Percentiles rank a stretch among this genome's conserved stretches.
Evolutionary conservation across 2,797 vertebrate genomes (phyloP).

Genomic region (Hirundo rustica): DNA sequence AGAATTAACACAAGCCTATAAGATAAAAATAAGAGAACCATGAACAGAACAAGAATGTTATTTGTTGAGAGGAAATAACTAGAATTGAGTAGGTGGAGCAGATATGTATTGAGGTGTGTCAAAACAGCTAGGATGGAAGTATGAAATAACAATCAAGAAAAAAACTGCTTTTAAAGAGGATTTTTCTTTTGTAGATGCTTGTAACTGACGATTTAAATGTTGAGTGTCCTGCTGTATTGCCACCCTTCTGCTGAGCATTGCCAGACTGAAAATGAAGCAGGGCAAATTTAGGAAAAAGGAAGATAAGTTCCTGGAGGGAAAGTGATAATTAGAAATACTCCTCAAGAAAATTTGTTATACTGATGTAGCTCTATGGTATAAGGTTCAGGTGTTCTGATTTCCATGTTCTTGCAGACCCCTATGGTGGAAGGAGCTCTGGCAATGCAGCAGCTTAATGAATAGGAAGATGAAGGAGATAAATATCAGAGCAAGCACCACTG

Average conservation of each 20-base stretch:
- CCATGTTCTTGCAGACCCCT: neutral
- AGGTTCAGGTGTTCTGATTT: neutral
- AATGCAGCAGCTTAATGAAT: slow-evolving; percentile 29
- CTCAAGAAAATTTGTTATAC: neutral
- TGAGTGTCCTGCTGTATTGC: neutral
- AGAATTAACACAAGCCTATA: neutral
- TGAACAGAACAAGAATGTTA: neutral
- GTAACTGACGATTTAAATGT: neutral
- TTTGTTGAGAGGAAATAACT: neutral
- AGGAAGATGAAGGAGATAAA: slow-evolving; percentile 11
- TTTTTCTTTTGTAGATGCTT: neutral
- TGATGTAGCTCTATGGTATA: neutral
- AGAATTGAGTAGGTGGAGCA: neutral
- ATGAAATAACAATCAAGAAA: neutral
- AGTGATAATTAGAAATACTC: neutral
- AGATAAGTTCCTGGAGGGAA: neutral
- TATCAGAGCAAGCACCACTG: neutral
- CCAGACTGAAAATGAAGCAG: neutral
- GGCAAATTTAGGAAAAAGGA: neutral
- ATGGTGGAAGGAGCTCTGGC: neutral
- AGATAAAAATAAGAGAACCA: neutral
- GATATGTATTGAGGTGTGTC: neutral
- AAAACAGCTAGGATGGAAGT: neutral
- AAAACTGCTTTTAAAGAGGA: neutral
- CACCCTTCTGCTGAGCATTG: neutral